A percentile compares a stretch with the other conserved stretches of the same genome.
Evolutionary conservation across 1,140 invertebrate species (phyloP).

Genomic region (Ctenoplectra terminalis): DNA sequence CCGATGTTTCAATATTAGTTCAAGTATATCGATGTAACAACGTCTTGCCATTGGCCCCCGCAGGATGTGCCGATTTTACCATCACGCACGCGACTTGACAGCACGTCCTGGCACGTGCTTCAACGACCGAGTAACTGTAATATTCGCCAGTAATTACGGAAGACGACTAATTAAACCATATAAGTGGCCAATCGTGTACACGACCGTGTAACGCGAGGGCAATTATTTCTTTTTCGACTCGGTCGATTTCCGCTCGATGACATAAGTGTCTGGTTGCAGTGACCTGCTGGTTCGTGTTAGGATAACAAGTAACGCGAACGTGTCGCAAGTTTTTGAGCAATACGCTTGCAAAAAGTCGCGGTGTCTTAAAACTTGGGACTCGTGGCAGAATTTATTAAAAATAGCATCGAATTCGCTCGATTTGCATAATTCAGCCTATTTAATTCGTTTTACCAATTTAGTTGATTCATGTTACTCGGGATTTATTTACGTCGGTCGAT

Average conservation of each 20-base stretch:
- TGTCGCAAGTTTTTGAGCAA: background rate
- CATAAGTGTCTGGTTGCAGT: background rate
- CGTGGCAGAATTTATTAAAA: too few species aligned
- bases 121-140: slow-evolving; percentile 60
- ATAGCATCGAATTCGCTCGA: too few species aligned
- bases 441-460: too few species aligned
- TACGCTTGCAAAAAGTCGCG: background rate
- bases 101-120: slow-evolving; percentile 45
- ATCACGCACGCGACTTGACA: background rate
- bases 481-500: too few species aligned
- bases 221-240: slow-evolving; percentile 19
- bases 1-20: background rate
- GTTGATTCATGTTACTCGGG: too few species aligned
- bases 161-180: slow-evolving; percentile 58
- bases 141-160: slow-evolving; percentile 43
- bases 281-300: background rate
- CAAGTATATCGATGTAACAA: background rate
- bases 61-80: background rate
- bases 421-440: too few species aligned
- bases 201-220: background rate
- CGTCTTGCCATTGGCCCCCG: background rate
- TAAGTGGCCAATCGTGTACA: slow-evolving; percentile 18
- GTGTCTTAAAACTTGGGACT: background rate
- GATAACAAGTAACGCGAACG: background rate
- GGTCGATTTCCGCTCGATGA: slow-evolving; percentile 12